Conservation (phyloP, 2,888 invertebrate species). For the Eudasyphora cyanicolor region DNA sequence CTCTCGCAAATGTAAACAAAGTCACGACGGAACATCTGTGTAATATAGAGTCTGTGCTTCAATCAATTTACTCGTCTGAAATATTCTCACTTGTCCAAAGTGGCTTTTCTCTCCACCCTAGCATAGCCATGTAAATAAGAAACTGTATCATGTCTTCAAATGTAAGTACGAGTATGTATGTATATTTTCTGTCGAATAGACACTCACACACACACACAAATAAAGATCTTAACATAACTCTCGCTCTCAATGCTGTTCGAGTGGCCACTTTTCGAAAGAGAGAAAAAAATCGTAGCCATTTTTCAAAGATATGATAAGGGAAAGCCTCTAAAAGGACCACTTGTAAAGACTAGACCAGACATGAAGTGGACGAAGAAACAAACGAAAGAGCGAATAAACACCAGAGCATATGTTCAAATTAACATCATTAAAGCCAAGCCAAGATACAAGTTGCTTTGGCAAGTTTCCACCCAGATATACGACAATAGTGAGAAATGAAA, state of each 20-base stretch:
- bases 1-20: no score
- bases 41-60: no score
- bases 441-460: background rate
- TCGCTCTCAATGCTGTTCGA: conserved; percentile 1
- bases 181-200: background rate
- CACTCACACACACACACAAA: background rate
- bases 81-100: no score
- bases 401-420: background rate
- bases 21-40: no score
- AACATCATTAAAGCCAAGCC: background rate
- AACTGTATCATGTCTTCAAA: background rate
- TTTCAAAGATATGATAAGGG: background rate
- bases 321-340: background rate
- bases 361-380: background rate
- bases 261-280: conserved; percentile 6
- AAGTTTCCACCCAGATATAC: background rate
- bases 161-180: background rate
- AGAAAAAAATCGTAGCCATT: no score
- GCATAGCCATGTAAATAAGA: no score
- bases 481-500: no score
- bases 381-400: background rate
- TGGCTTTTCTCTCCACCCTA: no score
- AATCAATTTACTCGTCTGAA: no score
- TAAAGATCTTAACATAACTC: background rate
- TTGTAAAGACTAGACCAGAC: background rate